Conservation (phyloP, 2,797 vertebrate species). For the Emys orbicularis region DNA sequence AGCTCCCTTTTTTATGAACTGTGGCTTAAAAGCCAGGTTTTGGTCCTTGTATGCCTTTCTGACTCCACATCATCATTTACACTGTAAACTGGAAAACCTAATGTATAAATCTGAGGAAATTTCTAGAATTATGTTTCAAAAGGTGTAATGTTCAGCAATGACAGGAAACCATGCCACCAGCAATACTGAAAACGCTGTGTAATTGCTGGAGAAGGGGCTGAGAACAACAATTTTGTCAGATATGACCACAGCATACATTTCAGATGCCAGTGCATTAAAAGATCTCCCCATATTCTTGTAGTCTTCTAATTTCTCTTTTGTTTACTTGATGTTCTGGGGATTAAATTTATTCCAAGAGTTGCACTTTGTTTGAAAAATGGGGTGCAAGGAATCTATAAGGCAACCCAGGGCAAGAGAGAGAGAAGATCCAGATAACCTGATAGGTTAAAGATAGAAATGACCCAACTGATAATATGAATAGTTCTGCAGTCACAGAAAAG, state of each 20-base stretch:
- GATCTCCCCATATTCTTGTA: not conserved
- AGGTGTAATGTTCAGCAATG: not conserved
- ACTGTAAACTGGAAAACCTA: not conserved
- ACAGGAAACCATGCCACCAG: not conserved
- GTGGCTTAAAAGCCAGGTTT: not conserved
- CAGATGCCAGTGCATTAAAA: not conserved
- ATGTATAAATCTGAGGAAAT: not conserved
- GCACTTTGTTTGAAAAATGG: not conserved
- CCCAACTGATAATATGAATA: not conserved
- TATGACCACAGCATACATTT: not conserved
- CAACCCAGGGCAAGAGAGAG: not conserved
- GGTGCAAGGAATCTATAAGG: not conserved
- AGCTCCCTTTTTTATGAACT: not conserved
- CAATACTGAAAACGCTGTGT: not conserved
- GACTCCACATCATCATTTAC: not conserved
- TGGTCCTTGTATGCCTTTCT: not conserved
- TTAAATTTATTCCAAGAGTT: not conserved
- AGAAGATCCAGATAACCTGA: not conserved
- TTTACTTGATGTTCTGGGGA: not conserved
- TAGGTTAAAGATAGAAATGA: not conserved
- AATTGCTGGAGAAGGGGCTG: not conserved
- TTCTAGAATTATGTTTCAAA: not conserved
- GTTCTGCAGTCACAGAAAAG: not conserved
- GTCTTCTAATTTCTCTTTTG: not conserved
- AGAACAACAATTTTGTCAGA: not conserved